Base-by-base conservation (phyloP, 2,888 invertebrate genomes). In the Crossocerus cetratus region DNA sequence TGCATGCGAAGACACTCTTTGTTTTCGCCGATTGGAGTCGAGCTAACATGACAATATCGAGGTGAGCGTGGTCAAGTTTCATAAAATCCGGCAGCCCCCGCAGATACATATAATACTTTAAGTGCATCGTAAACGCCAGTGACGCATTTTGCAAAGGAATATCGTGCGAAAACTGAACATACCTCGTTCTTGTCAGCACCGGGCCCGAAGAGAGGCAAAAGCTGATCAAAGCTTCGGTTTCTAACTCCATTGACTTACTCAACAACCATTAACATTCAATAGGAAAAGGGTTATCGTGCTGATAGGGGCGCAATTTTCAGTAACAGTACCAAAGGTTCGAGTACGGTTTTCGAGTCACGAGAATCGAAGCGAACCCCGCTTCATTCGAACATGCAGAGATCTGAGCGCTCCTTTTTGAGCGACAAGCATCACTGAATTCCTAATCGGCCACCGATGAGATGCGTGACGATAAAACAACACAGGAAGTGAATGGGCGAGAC, bases 151-250 rank as follows among this genome's bases (percentile, higher is more conserved):
- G 0, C 8, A 32, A 32, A 1, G 32, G 3, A 32, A 32, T n/a
- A 11, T 32, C 32, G 32, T 49, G n/a, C 23, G 16, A 5, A 16
- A 63, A 3, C 1, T 11, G 13, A 56, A 71, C 76, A 61, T 87
- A 88, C 88, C 88, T 88, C 61, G 86, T 80, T 72, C 88, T 86
- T 61, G 80, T 80, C 64, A 88, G 65, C 20, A 32, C 32, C 32
- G 86, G 82, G 43, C 80, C 80, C 43, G 84, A 77, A 5, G 86
- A 82, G 8, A 88, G 71, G 68, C 88, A 88, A 63, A 88, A 80
- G 65, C 86, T 80, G 69, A 88, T 88, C 70, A 88, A 76, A 61
- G 84, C 87, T 66, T 81, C 84, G 2, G 88, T 88, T 79, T 88
- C 88, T 57, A 88, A 76, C 76, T 88, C 88, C 88, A 88, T 88